These are phyloP conservation scores for Collichthys lucidus DNA, from an alignment of 2,113 vertebrate genomes.

Conservation along the genomic window DNA sequence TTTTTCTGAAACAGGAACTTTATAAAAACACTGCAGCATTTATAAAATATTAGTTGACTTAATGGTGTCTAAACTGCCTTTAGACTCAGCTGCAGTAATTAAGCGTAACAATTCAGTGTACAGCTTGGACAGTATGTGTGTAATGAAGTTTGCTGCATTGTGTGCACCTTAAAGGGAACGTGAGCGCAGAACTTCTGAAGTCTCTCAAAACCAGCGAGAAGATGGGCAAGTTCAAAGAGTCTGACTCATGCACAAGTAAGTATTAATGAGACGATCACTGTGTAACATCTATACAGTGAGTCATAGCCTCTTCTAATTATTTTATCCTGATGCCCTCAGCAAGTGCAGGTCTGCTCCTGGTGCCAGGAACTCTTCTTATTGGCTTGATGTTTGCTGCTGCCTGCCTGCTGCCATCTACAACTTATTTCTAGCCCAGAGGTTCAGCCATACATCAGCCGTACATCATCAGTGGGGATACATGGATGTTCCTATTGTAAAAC, in stretches of 20 bases:
- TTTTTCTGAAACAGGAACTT: neutral
- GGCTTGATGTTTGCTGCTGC: constrained; percentile 40
- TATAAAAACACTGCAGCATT: neutral
- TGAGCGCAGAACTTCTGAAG: constrained; percentile 56
- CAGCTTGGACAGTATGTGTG: neutral
- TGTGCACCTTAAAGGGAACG: constrained; percentile 70
- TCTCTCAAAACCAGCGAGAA: constrained; percentile 72
- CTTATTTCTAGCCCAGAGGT: neutral
- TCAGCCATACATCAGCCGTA: neutral
- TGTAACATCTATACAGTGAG: neutral
- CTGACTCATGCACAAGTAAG: constrained; percentile 76
- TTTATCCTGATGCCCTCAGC: constrained; percentile 9
- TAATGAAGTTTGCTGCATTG: constrained; percentile 3
- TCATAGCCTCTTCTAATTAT: neutral
- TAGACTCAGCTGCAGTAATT: neutral
- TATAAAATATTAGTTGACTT: neutral
- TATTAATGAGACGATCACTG: neutral
- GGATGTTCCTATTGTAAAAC: constrained; percentile 11
- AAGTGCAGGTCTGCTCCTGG: constrained; percentile 25
- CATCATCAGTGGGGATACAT: neutral
- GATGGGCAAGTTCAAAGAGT: constrained; percentile 80
- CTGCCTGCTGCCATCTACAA: constrained; percentile 43
- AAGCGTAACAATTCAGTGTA: neutral
- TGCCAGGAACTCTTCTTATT: constrained; percentile 43
- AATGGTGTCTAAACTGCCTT: neutral